Evolutionary conservation across 1,140 invertebrate genomes (phyloP), one percentile per base, ranked within the genome.

Genomic region (Bombus ignitus): DNA sequence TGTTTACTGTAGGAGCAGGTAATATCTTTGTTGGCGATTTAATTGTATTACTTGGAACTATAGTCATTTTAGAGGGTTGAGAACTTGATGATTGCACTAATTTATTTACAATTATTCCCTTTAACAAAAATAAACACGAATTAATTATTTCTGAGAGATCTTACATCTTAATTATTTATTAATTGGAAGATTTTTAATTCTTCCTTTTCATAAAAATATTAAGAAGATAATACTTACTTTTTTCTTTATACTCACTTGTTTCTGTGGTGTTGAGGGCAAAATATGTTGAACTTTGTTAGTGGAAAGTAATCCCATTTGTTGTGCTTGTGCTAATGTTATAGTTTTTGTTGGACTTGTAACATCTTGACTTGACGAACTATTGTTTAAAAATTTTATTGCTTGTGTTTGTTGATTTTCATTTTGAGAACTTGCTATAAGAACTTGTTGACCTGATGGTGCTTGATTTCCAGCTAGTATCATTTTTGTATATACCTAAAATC

Each of bases 11-110:
- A 82, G 97, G 96, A 47, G 97, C 97, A 66, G 97, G 97, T 71
- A 97, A 94, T 88, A 97, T 96, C 94, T 97, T 97, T 35, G 97
- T 96, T 8, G 96, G 96, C n/a, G 96, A 96, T 91, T 97, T 96
- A 62, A 96, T 94, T 32, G 95, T 90, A 44, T 93, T 93, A 81
- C 89, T 94, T 72, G 94, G 92, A 87, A 95, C 92, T 28, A 95
- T 90, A 65, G 94, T 93, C 85, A 95, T 91, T 90, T 95, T 95
- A 35, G 94, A 92, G 25, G 92, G 80, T 86, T 95, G 94, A 81
- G 93, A 88, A 47, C 92, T 91, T 22, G 94, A 92, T 18, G 95
- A 94, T 87, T 95, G 94, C 32, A 94, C 87, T 74, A 95, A 89
- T 89, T 96, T 96, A 91, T 95, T 96, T 37, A 95, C 93, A 88